A percentile compares a stretch with the other conserved stretches of the same genome.
Conservation (phyloP, 2,888 invertebrate genomes). For the Creontiades dilutus region DNA sequence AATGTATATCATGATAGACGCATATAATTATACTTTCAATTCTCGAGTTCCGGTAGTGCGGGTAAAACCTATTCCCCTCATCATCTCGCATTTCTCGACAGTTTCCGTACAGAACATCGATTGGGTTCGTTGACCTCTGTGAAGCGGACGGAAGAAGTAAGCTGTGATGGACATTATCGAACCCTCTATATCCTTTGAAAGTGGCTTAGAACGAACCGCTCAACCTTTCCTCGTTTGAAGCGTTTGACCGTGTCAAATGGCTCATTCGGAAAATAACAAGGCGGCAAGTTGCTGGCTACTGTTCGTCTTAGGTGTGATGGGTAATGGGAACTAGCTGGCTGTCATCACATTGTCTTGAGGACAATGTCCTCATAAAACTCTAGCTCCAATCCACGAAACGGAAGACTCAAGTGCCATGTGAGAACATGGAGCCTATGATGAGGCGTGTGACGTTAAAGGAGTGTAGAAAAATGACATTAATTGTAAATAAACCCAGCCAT, state of each 20-base stretch:
- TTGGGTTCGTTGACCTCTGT: not conserved
- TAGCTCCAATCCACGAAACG: too few species aligned
- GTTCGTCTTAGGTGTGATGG: not conserved
- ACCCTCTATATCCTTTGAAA: not conserved
- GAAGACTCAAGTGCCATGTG: too few species aligned
- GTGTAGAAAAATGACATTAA: too few species aligned
- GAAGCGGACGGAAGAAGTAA: not conserved
- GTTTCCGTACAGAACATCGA: not conserved
- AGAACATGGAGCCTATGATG: too few species aligned
- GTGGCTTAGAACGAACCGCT: not conserved
- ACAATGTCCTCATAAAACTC: too few species aligned
- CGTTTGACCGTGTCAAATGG: not conserved
- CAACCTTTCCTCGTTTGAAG: constrained; percentile 26
- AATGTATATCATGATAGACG: too few species aligned
- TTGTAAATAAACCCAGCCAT: too few species aligned
- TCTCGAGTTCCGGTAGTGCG: not conserved
- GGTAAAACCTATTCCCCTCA: not conserved
- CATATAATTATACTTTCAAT: too few species aligned
- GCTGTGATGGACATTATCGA: constrained; percentile 9
- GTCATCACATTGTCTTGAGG: too few species aligned
- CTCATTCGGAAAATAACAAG: constrained; percentile 36
- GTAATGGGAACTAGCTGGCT: too few species aligned
- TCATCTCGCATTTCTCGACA: not conserved
- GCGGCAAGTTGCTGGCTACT: not conserved
- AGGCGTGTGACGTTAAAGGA: too few species aligned